phyloP scores from a whole-genome alignment of 2,113 vertebrate genomes.

The Forbesichthys papilliferus region DNA sequence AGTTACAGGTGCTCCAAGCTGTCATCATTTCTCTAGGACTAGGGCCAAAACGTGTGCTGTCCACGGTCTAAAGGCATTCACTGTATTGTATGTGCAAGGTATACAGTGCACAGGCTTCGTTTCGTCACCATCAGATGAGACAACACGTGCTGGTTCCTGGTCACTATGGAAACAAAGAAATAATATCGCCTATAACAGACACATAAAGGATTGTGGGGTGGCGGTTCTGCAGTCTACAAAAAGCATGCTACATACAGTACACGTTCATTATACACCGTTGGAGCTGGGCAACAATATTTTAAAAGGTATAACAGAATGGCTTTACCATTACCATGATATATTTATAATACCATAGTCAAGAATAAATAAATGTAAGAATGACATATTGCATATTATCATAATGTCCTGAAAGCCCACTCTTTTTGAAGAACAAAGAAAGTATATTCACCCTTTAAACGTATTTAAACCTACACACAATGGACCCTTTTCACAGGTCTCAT shows the following conservation, averaged over 20 bases:
- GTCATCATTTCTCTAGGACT: neutral
- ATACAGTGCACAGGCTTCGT: slow-evolving; percentile 23
- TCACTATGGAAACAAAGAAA: slow-evolving; percentile 60
- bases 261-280: neutral
- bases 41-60: neutral
- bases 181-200: slow-evolving; percentile 40
- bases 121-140: slow-evolving; percentile 39
- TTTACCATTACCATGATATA: no score
- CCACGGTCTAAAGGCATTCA: slow-evolving; percentile 27
- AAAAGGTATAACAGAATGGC: neutral
- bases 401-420: no score
- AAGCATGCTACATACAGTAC: neutral
- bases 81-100: neutral
- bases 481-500: no score
- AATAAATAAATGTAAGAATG: no score
- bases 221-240: neutral
- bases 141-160: slow-evolving; percentile 49
- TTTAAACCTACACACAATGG: no score
- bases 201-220: slow-evolving; percentile 36
- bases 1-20: neutral
- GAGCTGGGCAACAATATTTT: neutral
- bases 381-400: no score
- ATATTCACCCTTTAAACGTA: no score
- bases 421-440: no score
- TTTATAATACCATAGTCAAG: no score